phyloP scores from a whole-genome alignment of 2,113 vertebrate genomes.

The Pan troglodytes region NHGRI_mPanTro3-v2.1_pri NC_072421.2:15933001-15933500 shows the following conservation, averaged over 20 bases:
- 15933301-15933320: neutral
- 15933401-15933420: neutral
- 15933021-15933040: neutral
- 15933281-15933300: neutral
- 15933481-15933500: neutral
- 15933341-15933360: neutral
- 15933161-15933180: neutral
- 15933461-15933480: neutral
- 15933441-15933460: neutral
- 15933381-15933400: neutral
- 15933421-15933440: neutral
- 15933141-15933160: neutral
- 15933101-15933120: neutral
- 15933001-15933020: neutral
- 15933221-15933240: neutral
- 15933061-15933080: neutral
- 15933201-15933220: neutral
- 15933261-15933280: neutral
- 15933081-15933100: neutral
- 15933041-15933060: neutral
- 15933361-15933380: neutral
- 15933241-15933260: neutral
- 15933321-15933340: neutral
- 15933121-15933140: neutral
- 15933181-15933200: neutral